Base-by-base conservation (phyloP, 1,140 invertebrate genomes). In the Agrilus planipennis region DNA sequence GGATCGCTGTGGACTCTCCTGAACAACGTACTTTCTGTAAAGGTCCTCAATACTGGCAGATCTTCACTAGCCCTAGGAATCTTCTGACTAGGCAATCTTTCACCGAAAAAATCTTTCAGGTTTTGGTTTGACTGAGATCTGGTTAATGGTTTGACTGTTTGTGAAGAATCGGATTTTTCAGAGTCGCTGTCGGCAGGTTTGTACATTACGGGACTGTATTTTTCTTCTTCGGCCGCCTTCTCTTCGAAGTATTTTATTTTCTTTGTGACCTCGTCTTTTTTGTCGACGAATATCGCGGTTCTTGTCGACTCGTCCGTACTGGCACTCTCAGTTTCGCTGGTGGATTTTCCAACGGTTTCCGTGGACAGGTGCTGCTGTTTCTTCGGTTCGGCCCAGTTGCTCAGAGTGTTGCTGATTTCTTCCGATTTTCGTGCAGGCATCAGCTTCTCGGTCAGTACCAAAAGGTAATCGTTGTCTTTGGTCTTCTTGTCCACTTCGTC, bases 231-330 rank as follows among this genome's bases (percentile, higher is more conserved):
- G 31, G 69, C 62, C 0, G 75, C 74, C 11, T 73, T 77, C 17
- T 36, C 19, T 59, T 86, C 84, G 53, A 84, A 87, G 61, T 81
- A 86, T 53, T 85, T 76, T 2, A 87, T 79, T 60, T 84, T 86
- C 40, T 74, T 72, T 30, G 71, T 70, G 1, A 84, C 74, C 38
- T 76, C 73, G 38, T 76, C 73, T 39, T 64, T 65, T 37, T 54
- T 57, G 58, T 16, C 44, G 59, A 30, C 64, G 61, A 42, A 70
- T 64, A 81, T 75, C 0, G 76, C 78, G 9, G 75, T 81, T 57
- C 63, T 73, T 3, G 73, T 71, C 0, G 79, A 81, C 19, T 73
- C 66, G 44, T 81, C 80, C 0, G 79, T 81, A 50, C 77, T 77
- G n/a, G 67, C 76, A 5, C 75, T 77, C 48, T 81, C 77, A 0